Evolutionary conservation across 2,113 vertebrate species (phyloP), one percentile per base, ranked within the genome.

Genomic region (Zootoca vivipara): DNA sequence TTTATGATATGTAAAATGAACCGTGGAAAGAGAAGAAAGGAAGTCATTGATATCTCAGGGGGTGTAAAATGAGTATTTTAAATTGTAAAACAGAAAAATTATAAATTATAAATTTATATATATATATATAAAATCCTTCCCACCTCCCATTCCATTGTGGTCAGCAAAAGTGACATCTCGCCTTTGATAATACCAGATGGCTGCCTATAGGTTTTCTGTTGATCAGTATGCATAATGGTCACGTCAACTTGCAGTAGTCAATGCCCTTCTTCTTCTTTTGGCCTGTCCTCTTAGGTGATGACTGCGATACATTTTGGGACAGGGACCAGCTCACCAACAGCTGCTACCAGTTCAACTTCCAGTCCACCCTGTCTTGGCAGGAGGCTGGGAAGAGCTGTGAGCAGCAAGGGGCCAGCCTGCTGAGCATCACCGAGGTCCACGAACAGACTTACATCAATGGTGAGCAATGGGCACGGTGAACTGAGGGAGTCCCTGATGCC

Each of bases 341-440:
- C 96, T 99, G 99, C 95, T 99, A 99, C 97, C 99, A 99, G 97
- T 99, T 99, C 94, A 99, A 99, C 95, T 98, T 99, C 96, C 98
- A 99, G 96, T 98, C 98, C 0, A 98, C 98, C 0, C 94, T 99
- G 94, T 98, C 99, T 0, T 99, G 99, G 99, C 96, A 96, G 30
- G 99, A 99, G 92, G 98, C 98, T 40, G 98, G 98, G 94, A 97
- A 98, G 95, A 99, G 98, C 89, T 99, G 99, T 13, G 97, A 98
- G 93, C 98, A 99, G 95, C 99, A 99, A 94, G 98, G 97, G 7
- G 98, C 99, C 0, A 98, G 98, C 89, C 96, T 99, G 92, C 97
- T 99, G 13, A 99, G 99, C 96, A 98, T 99, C 97, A 99, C 97
- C 0, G 98, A 98, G 95, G 97, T 99, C 92, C 98, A 99, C 0